Evolutionary conservation across 2,888 invertebrate genomes (phyloP).

Genomic region (Embidobia sp.): DNA sequence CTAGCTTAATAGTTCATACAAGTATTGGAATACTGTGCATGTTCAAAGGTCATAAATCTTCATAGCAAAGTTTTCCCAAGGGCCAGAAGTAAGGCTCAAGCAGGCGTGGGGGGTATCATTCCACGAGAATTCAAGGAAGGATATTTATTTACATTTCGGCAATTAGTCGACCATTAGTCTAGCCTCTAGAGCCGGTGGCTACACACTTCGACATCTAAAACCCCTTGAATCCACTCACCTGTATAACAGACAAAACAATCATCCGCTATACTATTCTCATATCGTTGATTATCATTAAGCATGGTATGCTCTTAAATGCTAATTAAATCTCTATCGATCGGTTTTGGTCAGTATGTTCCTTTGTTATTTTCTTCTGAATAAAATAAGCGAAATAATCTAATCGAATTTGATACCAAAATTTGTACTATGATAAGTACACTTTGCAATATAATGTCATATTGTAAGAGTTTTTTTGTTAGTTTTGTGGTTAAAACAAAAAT

Average conservation of each 20-base stretch:
- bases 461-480: too few relatives aligned
- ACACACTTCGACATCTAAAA: slow-evolving; percentile 44
- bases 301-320: slow-evolving; percentile 1
- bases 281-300: slow-evolving; percentile 21
- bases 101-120: slow-evolving; percentile 58
- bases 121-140: slow-evolving; percentile 73
- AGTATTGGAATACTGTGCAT: slow-evolving; percentile 77
- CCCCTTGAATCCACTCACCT: slow-evolving; percentile 60
- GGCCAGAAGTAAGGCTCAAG: slow-evolving; percentile 52
- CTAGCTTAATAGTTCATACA: slow-evolving; percentile 57
- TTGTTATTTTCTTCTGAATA: too few relatives aligned
- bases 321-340: slow-evolving; percentile 11
- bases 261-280: slow-evolving; percentile 29
- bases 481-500: too few relatives aligned
- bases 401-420: too few relatives aligned
- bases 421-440: too few relatives aligned
- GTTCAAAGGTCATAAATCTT: slow-evolving; percentile 79
- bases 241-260: slow-evolving; percentile 64
- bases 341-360: neutral
- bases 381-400: too few relatives aligned
- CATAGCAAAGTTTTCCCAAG: slow-evolving; percentile 75
- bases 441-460: too few relatives aligned
- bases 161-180: slow-evolving; percentile 80
- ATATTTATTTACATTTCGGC: slow-evolving; percentile 81
- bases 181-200: slow-evolving; percentile 67